These are phyloP conservation scores for Trachythela sp. DNA, from an alignment of 64 coral and sea anemone species.

Conservation along the genomic window DNA sequence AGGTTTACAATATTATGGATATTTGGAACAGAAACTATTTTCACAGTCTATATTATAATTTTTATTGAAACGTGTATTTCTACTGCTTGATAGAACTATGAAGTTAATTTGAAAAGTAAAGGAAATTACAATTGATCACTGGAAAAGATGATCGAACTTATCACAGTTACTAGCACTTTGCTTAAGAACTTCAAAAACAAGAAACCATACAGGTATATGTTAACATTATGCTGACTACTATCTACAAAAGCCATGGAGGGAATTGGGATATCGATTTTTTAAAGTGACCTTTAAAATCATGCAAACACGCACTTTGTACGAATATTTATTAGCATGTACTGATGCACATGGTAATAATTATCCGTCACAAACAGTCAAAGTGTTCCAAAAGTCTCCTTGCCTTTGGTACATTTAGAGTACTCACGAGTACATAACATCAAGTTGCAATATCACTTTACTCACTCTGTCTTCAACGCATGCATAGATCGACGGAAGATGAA, in stretches of 20 bases:
- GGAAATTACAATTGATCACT: neutral
- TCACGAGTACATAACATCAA: too few relatives aligned
- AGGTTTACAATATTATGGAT: too few relatives aligned
- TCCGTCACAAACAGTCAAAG: neutral
- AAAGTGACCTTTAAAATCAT: neutral
- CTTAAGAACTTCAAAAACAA: constrained; percentile 7
- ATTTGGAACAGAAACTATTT: too few relatives aligned
- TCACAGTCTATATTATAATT: neutral
- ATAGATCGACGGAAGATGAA: neutral
- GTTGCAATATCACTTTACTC: too few relatives aligned
- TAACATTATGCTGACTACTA: neutral
- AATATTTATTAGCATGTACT: too few relatives aligned
- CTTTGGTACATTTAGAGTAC: too few relatives aligned
- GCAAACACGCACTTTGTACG: too few relatives aligned
- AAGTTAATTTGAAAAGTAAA: neutral
- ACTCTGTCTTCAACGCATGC: neutral
- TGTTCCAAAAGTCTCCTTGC: too few relatives aligned
- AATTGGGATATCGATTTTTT: too few relatives aligned
- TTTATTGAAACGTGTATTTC: neutral
- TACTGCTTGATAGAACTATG: neutral
- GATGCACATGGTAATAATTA: too few relatives aligned
- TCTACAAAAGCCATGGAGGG: neutral
- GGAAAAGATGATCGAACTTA: neutral
- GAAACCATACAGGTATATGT: neutral
- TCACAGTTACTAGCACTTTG: neutral